phyloP scores from a whole-genome alignment of 2,113 vertebrate genomes.

The Nycticorax nycticorax region DNA sequence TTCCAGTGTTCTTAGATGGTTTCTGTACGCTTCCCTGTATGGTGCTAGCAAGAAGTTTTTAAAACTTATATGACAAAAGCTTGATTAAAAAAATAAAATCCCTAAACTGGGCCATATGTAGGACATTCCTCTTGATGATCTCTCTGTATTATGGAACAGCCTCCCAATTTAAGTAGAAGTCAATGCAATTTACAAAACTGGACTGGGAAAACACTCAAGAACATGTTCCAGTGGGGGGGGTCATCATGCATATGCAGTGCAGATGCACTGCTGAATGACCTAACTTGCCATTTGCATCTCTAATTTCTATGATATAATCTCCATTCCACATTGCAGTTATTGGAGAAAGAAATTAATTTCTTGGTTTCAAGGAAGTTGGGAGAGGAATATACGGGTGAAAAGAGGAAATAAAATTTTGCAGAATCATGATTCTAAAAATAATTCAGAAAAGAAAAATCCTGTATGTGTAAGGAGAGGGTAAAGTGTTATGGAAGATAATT shows the following conservation, averaged over 20 bases:
- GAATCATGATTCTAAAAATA: conserved; percentile 9
- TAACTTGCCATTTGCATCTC: conserved; percentile 40
- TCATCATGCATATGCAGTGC: neutral
- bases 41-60: neutral
- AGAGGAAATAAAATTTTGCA: conserved; percentile 34
- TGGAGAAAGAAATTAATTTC: conserved; percentile 42
- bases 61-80: neutral
- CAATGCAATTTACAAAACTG: conserved; percentile 56
- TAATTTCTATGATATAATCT: conserved; percentile 50
- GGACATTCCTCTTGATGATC: conserved; percentile 36
- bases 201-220: conserved; percentile 50
- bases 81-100: conserved; percentile 17
- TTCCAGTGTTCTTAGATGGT: neutral
- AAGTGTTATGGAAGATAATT: neutral
- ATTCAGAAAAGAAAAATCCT: conserved; percentile 19
- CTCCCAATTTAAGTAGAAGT: conserved; percentile 50
- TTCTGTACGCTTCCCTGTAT: neutral
- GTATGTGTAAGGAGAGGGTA: neutral
- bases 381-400: neutral
- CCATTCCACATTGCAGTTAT: conserved; percentile 33
- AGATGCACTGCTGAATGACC: conserved; percentile 37
- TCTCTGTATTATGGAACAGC: neutral
- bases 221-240: conserved; percentile 1
- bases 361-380: conserved; percentile 20
- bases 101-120: conserved; percentile 10